phyloP scores from a whole-genome alignment of 2,797 vertebrate genomes.

The Syngnathus acus region DNA sequence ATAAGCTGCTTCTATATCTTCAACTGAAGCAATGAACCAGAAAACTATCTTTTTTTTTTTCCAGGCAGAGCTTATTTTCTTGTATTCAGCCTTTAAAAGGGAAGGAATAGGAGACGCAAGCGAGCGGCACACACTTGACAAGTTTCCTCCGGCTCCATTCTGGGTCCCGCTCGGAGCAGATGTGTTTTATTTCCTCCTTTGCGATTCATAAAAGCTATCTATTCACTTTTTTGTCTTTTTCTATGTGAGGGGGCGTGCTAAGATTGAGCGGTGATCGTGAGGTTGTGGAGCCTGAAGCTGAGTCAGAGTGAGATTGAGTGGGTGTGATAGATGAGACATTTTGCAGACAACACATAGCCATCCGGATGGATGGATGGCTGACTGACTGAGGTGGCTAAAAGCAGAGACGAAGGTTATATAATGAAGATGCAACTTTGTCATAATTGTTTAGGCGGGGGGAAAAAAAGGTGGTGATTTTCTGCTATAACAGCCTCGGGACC shows the following conservation, averaged over 20 bases:
- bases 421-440: slow-evolving; percentile 2
- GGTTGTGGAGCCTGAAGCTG: slow-evolving; percentile 3
- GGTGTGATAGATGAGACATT: slow-evolving; percentile 7
- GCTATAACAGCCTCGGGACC: not conserved
- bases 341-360: slow-evolving; percentile 1
- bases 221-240: slow-evolving; percentile 21
- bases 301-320: slow-evolving; percentile 8
- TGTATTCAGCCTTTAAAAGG: slow-evolving; percentile 16
- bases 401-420: not conserved
- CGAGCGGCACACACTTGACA: slow-evolving; percentile 10
- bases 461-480: not conserved
- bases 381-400: slow-evolving; percentile 4
- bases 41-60: slow-evolving; percentile 33
- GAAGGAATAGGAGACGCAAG: slow-evolving; percentile 13
- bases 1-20: not conserved
- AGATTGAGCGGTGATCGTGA: slow-evolving; percentile 1
- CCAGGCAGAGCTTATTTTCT: slow-evolving; percentile 7
- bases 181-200: slow-evolving; percentile 20
- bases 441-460: not conserved
- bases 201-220: slow-evolving; percentile 31
- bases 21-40: slow-evolving; percentile 3
- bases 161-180: slow-evolving; percentile 25
- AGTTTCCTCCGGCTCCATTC: slow-evolving; percentile 47
- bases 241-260: slow-evolving; percentile 33
- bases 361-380: not conserved